These are phyloP conservation scores for Podotricha telesiphe DNA, from an alignment of 2,888 invertebrate genomes.

Conservation along the genomic window DNA sequence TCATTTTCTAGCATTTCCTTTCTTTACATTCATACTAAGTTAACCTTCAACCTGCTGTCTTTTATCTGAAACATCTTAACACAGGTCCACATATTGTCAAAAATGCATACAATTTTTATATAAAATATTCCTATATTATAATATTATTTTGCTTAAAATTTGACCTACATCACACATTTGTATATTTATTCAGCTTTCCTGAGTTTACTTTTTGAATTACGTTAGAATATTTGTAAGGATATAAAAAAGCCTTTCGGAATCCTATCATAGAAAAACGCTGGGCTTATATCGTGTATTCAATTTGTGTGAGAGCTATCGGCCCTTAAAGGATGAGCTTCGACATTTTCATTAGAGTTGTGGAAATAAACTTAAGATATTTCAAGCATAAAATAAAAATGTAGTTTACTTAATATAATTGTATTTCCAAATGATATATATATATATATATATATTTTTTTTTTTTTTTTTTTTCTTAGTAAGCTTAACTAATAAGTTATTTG, in stretches of 20 bases:
- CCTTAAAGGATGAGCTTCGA: constrained; percentile 47
- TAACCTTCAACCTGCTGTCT: no score
- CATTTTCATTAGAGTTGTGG: constrained; percentile 50
- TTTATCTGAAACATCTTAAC: no score
- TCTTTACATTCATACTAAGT: no score
- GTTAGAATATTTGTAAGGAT: constrained; percentile 14
- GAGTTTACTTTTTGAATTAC: constrained; percentile 7
- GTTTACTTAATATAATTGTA: not conserved
- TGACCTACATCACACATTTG: not conserved
- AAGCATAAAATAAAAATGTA: constrained; percentile 3
- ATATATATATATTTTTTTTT: no score
- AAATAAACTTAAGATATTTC: constrained; percentile 12
- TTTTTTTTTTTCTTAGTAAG: no score
- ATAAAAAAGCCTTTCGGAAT: constrained; percentile 76
- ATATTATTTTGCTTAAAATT: not conserved
- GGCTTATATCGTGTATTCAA: constrained; percentile 81
- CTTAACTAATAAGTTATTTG: no score
- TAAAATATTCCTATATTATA: not conserved
- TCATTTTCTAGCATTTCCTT: no score
- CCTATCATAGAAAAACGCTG: constrained; percentile 73
- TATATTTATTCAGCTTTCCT: not conserved
- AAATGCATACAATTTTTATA: no score
- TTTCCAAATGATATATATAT: no score
- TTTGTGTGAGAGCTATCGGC: constrained; percentile 76
- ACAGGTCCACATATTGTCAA: no score